Evolutionary conservation across 2,113 vertebrate genomes (phyloP).

Genomic region (Sula dactylatra): DNA sequence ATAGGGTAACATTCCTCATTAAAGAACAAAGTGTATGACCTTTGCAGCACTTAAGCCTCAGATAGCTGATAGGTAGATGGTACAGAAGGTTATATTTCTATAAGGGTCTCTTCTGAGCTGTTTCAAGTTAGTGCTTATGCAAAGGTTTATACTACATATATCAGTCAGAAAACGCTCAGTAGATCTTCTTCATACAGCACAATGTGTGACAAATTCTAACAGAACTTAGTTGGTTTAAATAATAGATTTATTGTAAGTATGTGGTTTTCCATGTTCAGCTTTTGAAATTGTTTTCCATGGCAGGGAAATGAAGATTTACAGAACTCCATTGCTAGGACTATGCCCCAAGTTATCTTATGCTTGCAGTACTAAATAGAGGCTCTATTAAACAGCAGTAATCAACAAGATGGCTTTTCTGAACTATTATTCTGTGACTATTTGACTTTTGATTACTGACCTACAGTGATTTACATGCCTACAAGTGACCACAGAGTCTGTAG

Average conservation of each 20-base stretch:
- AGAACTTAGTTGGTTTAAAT: neutral
- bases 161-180: neutral
- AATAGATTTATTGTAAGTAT: neutral
- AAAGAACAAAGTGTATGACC: neutral
- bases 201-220: neutral
- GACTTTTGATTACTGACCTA: neutral
- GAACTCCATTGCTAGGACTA: neutral
- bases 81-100: neutral
- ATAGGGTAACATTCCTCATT: neutral
- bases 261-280: neutral
- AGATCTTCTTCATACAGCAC: neutral
- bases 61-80: neutral
- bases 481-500: neutral
- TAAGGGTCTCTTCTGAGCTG: neutral
- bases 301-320: neutral
- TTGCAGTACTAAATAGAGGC: accelerated
- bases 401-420: neutral
- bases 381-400: neutral
- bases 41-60: neutral
- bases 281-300: neutral
- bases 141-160: neutral
- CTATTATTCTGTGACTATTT: neutral
- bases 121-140: neutral
- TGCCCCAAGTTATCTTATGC: neutral
- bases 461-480: neutral